Conservation (phyloP, 2,113 vertebrate species). For the Xenopus tropicalis region UCB_Xtro_10.0 CM004443.2:171413001-171413500, state of each 20-base stretch:
- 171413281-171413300: background rate
- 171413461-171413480: too few species aligned
- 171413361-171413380: too few species aligned
- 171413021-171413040: conserved; percentile 98
- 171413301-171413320: background rate
- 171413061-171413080: conserved; percentile 99
- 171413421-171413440: too few species aligned
- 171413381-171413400: too few species aligned
- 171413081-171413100: conserved; percentile 53
- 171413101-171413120: conserved; percentile 43
- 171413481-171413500: too few species aligned
- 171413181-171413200: conserved; percentile 53
- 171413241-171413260: conserved; percentile 42
- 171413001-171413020: conserved; percentile 93
- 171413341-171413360: too few species aligned
- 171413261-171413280: background rate
- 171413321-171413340: background rate
- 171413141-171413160: conserved; percentile 59
- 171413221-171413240: conserved; percentile 34
- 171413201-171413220: conserved; percentile 46
- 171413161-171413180: conserved; percentile 57
- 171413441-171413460: too few species aligned
- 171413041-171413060: conserved; percentile 96
- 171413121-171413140: conserved; percentile 39
- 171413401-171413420: too few species aligned